phyloP scores from a whole-genome alignment of 2,113 vertebrate species.

The Stictonetta naevosa region DNA sequence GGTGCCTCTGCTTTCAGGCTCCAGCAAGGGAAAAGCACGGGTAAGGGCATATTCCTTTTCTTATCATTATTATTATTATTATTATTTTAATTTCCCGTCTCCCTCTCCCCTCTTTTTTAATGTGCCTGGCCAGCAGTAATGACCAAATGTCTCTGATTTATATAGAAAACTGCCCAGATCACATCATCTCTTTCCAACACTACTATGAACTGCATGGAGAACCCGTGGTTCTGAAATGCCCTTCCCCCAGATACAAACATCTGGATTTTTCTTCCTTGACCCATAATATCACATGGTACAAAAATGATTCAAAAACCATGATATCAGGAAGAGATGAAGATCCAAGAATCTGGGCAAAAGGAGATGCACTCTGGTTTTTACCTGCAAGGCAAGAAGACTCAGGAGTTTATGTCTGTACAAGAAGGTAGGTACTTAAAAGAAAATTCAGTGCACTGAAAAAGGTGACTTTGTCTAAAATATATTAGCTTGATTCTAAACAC shows the following conservation, averaged over 20 bases:
- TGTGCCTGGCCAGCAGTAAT: neutral
- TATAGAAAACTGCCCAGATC: conserved; percentile 66
- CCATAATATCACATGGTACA: conserved; percentile 71
- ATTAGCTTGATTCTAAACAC: neutral
- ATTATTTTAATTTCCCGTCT: neutral
- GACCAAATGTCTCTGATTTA: conserved; percentile 42
- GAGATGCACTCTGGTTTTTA: conserved; percentile 83
- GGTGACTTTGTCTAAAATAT: neutral
- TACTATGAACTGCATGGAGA: conserved; percentile 79
- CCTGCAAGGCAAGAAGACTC: conserved; percentile 82
- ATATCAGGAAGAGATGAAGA: conserved; percentile 45
- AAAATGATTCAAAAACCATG: conserved; percentile 38
- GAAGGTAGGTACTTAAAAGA: conserved; percentile 74
- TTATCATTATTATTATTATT: too few species aligned
- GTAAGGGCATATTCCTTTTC: conserved; percentile 17
- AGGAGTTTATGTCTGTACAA: conserved; percentile 84
- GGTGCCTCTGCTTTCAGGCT: conserved; percentile 42
- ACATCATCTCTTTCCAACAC: conserved; percentile 52
- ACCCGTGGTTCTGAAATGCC: conserved; percentile 83
- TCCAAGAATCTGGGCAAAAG: conserved; percentile 63
- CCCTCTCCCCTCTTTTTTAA: neutral
- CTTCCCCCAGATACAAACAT: conserved; percentile 46
- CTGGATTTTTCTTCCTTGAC: conserved; percentile 21
- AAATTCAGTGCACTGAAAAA: neutral
- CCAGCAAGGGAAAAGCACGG: conserved; percentile 29